Evolutionary conservation across 2,888 invertebrate species (phyloP).

Genomic region (Aphodius sticticus): DNA sequence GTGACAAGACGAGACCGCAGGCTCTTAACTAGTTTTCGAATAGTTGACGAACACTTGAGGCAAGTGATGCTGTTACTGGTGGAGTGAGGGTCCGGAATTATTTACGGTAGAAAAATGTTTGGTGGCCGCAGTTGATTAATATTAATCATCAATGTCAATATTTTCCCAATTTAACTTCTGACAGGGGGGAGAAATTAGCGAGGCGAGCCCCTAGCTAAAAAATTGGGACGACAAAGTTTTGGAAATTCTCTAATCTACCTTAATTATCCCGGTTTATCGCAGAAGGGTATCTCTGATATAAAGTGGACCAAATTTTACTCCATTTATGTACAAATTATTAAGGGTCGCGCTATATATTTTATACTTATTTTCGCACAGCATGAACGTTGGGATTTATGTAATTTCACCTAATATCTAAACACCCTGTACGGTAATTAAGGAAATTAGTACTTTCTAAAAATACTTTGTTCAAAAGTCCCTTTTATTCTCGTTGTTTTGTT

Average conservation of each 20-base stretch:
- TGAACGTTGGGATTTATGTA: background rate
- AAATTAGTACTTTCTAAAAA: no score
- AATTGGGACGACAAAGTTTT: background rate
- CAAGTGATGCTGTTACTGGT: background rate
- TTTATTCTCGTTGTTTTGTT: no score
- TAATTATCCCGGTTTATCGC: background rate
- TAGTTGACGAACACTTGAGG: background rate
- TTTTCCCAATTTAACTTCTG: background rate
- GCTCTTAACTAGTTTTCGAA: background rate
- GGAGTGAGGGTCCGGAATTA: background rate
- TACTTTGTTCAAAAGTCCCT: no score
- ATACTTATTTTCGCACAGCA: background rate
- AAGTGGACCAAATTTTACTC: background rate
- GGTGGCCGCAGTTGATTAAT: background rate
- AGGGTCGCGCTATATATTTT: background rate
- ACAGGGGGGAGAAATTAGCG: background rate
- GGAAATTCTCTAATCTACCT: background rate
- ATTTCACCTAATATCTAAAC: no score
- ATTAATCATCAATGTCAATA: background rate
- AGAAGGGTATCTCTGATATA: background rate
- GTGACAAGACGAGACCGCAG: background rate
- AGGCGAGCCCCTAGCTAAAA: background rate
- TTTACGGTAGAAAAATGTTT: background rate
- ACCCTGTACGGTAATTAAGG: no score
- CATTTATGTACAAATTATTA: background rate